Evolutionary conservation across 53 echinoderm and acorn worm genomes (phyloP), one percentile per base, ranked within the genome.

Genomic region (Echinometra lucunter): DNA sequence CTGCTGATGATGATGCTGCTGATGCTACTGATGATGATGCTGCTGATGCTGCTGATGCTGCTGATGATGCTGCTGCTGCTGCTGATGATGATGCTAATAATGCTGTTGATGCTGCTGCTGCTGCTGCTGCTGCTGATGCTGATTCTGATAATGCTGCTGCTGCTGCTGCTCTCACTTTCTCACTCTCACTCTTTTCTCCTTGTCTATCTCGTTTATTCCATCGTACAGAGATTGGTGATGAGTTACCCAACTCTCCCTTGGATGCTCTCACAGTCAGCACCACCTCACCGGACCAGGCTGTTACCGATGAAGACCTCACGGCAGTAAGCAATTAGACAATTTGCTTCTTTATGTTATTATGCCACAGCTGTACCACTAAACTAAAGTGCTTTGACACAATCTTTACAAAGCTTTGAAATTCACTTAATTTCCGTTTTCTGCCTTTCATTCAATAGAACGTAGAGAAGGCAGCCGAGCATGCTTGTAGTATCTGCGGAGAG

Each of bases 391-490:
- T n/a, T 49, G 49, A 49, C 53, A 53, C 53, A 53, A 4, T 0
- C 53, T 13, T 53, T 53, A 2, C 5, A 53, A 53, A 53, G 2
- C 53, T 53, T 53, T 53, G 4, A 53, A 53, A 53, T 53, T 13
- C 53, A n/a, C 13, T 53, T 9, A 53, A 13, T 9, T 53, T 53
- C 13, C 2, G 53, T 53, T 9, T 1, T 53, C 53, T 53, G 53
- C 53, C 63, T 63, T 63, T 63, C 16, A 8, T 63, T 3, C 0
- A 63, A 53, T 53, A 53, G 81, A 81, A 81, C 21, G 81, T 81
- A 7, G 81, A 81, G 44, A 81, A 81, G 81, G 44, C 81, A 44
- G 81, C 44, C 23, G 81, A 81, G 44, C 81, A 81, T 81, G 81
- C 81, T 44, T 81, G 81, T 44, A 42, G 81, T 44, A 44, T 81